A percentile compares a stretch with the other conserved stretches of the same genome.
Evolutionary conservation across 2,113 vertebrate species (phyloP).

Genomic region (Halcyon malimbica): DNA sequence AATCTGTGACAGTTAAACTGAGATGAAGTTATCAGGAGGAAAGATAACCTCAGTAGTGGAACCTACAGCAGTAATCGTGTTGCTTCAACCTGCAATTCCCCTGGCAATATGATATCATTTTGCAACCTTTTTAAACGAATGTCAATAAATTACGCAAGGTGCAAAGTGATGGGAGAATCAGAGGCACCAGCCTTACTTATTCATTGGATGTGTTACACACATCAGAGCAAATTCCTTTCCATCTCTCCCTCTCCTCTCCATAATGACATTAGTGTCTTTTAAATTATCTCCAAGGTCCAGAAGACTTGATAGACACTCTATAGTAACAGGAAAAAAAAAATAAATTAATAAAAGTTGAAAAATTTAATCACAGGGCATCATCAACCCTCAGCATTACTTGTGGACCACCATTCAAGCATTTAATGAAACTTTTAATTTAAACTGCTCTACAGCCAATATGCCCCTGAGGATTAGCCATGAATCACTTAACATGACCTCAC

Average conservation of each 20-base stretch:
- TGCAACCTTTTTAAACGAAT: not conserved
- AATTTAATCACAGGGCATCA: not conserved
- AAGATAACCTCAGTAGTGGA: not conserved
- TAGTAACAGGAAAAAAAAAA: not conserved
- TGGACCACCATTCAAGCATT: not conserved
- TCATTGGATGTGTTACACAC: not conserved
- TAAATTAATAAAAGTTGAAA: not conserved
- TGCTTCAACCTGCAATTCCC: not conserved
- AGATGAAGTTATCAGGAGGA: not conserved
- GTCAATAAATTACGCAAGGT: not conserved
- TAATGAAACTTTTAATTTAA: constrained; percentile 37
- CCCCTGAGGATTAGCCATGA: not conserved
- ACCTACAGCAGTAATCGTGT: not conserved
- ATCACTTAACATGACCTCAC: not conserved
- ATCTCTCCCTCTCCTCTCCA: not conserved
- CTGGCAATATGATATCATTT: accelerated
- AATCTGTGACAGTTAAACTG: not conserved
- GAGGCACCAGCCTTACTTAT: not conserved
- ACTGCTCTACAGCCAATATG: not conserved
- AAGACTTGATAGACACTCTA: not conserved
- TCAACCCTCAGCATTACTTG: not conserved
- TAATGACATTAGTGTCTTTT: not conserved
- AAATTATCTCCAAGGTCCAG: not conserved
- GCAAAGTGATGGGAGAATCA: not conserved
- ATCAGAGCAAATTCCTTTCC: not conserved